Conservation (phyloP, 2,888 invertebrate genomes). For the Eilema caniola region DNA sequence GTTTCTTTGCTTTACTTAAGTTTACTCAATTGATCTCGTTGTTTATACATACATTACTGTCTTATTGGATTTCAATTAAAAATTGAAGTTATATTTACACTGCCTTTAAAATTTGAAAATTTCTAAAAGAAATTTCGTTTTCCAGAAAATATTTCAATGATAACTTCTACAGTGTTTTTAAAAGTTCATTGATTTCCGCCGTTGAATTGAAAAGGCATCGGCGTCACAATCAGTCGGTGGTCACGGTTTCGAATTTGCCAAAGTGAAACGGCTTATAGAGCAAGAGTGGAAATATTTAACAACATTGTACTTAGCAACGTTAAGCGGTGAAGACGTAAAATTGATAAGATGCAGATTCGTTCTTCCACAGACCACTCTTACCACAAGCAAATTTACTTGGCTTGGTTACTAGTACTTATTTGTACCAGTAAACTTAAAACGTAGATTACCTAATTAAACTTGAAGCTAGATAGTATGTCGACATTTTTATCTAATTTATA, state of each 20-base stretch:
- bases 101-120: neutral
- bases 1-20: neutral
- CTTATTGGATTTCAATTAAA: slow-evolving; percentile 3
- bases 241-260: neutral
- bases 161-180: neutral
- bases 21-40: neutral
- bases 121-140: neutral
- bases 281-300: neutral
- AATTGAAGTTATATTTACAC: neutral
- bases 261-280: neutral
- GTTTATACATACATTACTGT: neutral
- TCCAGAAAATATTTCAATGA: neutral
- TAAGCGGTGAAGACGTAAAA: neutral
- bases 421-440: too few species aligned
- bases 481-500: too few species aligned
- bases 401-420: too few species aligned
- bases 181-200: neutral
- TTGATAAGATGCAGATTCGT: neutral
- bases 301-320: neutral
- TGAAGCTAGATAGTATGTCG: too few species aligned
- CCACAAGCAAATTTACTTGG: too few species aligned
- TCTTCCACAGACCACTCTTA: too few species aligned
- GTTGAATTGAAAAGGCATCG: neutral
- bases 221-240: neutral
- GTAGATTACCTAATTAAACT: too few species aligned